Percentiles rank a stretch among this genome's conserved stretches.
These are phyloP conservation scores for Mylabris phalerata DNA, from an alignment of 1,140 invertebrate genomes.

Conservation along the genomic window DNA sequence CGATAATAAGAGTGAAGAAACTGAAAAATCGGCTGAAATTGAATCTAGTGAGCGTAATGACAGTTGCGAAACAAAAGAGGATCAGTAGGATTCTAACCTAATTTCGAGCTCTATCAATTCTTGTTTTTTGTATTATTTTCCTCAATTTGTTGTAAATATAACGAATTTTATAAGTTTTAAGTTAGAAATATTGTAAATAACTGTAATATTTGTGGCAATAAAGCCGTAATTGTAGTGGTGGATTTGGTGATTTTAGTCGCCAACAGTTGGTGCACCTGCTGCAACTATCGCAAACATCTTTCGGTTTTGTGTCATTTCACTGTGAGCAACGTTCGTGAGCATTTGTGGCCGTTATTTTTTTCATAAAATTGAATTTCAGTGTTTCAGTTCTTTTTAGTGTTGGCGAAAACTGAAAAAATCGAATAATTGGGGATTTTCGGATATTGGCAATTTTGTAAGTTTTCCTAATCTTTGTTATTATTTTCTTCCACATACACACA, in stretches of 20 bases:
- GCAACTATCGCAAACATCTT: neutral
- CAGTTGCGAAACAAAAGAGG: constrained; percentile 11
- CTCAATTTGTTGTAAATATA: no score
- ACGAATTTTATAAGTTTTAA: no score
- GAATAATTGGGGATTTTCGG: no score
- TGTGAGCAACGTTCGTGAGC: neutral
- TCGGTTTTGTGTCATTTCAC: neutral
- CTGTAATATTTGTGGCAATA: no score
- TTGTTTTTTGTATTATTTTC: no score
- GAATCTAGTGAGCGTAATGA: constrained; percentile 4
- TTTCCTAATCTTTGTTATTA: no score
- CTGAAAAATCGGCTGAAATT: neutral
- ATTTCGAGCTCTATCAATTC: neutral
- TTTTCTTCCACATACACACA: no score
- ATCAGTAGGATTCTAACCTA: constrained; percentile 1
- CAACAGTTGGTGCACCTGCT: neutral
- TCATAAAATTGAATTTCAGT: neutral
- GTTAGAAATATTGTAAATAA: no score
- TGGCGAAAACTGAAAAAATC: no score
- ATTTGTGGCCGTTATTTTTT: constrained; percentile 3
- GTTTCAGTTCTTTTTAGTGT: neutral
- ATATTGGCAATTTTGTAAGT: no score
- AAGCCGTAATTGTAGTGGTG: neutral
- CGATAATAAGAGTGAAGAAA: constrained; percentile 23
- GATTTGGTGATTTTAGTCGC: neutral